Percentiles rank a stretch among this genome's conserved stretches.
Conservation (phyloP, 2,797 vertebrate species). For the Rousettus madagascariensis region DNA sequence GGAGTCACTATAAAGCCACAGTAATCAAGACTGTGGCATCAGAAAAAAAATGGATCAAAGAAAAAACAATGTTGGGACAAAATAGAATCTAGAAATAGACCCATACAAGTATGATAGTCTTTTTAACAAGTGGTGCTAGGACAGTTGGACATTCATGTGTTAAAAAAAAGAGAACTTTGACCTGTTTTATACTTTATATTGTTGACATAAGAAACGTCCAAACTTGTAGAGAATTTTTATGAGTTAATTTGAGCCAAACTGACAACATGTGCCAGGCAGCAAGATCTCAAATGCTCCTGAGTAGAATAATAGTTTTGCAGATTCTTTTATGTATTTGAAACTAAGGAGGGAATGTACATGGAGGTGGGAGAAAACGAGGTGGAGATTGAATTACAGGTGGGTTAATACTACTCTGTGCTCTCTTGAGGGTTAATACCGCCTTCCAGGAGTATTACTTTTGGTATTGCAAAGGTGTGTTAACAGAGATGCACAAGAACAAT, state of each 20-base stretch:
- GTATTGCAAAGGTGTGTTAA: background rate
- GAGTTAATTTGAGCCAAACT: background rate
- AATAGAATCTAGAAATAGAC: background rate
- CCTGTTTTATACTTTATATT: background rate
- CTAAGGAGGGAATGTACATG: background rate
- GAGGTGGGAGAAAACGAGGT: background rate
- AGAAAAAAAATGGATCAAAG: background rate
- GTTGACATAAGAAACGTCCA: background rate
- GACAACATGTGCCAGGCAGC: background rate
- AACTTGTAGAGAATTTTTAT: background rate
- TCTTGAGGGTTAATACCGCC: background rate
- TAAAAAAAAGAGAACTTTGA: background rate
- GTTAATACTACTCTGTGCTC: background rate
- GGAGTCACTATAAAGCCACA: background rate
- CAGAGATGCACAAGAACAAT: background rate
- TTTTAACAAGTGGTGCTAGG: background rate
- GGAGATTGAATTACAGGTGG: background rate
- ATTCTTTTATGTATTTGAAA: background rate
- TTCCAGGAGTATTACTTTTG: background rate
- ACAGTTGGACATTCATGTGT: background rate
- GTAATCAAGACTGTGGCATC: background rate
- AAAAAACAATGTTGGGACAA: background rate
- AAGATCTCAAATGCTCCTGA: background rate
- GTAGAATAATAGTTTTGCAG: background rate
- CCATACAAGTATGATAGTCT: background rate